Percentiles rank a stretch among this genome's conserved stretches.
Conservation (phyloP, 2,888 invertebrate genomes). For the Minunthozetes semirufus region DNA sequence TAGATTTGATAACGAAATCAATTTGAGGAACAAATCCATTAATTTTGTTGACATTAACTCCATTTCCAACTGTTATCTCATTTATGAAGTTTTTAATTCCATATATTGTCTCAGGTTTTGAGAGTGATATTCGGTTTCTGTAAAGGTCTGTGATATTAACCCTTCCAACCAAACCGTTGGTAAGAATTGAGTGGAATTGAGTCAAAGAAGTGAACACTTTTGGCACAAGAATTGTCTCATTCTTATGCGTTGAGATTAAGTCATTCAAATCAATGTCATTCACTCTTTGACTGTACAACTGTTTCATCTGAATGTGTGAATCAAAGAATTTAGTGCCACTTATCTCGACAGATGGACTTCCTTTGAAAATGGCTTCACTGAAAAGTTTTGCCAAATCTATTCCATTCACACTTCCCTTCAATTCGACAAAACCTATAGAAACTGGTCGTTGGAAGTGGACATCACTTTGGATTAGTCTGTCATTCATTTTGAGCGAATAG, state of each 20-base stretch:
- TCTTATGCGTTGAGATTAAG: slow-evolving; percentile 31
- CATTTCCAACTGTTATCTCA: slow-evolving; percentile 33
- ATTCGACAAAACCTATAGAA: slow-evolving; percentile 26
- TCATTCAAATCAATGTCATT: slow-evolving; percentile 37
- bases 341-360: slow-evolving; percentile 33
- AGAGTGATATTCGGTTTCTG: slow-evolving; percentile 30
- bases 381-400: slow-evolving; percentile 34
- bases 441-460: slow-evolving; percentile 37
- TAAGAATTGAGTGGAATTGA: slow-evolving; percentile 31
- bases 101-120: slow-evolving; percentile 23
- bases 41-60: slow-evolving; percentile 33
- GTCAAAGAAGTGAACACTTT: slow-evolving; percentile 33
- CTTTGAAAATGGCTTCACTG: slow-evolving; percentile 36
- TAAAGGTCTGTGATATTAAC: slow-evolving; percentile 34
- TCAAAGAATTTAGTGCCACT: slow-evolving; percentile 34
- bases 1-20: slow-evolving; percentile 37
- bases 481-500: slow-evolving; percentile 37
- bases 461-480: slow-evolving; percentile 30
- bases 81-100: slow-evolving; percentile 33
- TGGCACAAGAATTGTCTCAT: slow-evolving; percentile 25
- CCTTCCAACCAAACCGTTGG: slow-evolving; percentile 34
- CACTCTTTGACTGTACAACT: slow-evolving; percentile 23
- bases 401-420: slow-evolving; percentile 34
- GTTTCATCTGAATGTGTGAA: slow-evolving; percentile 27
- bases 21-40: slow-evolving; percentile 35